phyloP scores from a whole-genome alignment of 2,888 invertebrate genomes.

The Nemapogon koenigi region DNA sequence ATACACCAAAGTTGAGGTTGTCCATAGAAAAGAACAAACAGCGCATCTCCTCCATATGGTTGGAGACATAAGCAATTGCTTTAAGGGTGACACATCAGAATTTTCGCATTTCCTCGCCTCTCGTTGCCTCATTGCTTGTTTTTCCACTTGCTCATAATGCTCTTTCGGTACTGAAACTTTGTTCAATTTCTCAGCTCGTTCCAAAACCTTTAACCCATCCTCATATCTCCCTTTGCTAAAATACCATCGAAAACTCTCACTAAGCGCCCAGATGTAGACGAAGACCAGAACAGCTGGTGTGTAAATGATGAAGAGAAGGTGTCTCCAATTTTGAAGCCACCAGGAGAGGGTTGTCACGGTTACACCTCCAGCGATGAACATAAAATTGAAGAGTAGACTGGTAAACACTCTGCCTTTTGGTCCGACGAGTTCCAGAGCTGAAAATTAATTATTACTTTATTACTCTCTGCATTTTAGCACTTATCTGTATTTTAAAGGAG shows the following conservation, averaged over 20 bases:
- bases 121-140: slow-evolving; percentile 44
- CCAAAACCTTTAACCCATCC: slow-evolving; percentile 68
- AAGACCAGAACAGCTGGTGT: slow-evolving; percentile 45
- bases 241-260: slow-evolving; percentile 52
- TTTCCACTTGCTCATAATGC: slow-evolving; percentile 49
- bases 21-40: slow-evolving; percentile 79
- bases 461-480: too few relatives aligned
- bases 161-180: slow-evolving; percentile 53
- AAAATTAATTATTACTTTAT: too few relatives aligned
- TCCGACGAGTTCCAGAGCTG: slow-evolving; percentile 52
- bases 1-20: slow-evolving; percentile 78
- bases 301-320: slow-evolving; percentile 50
- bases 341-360: slow-evolving; percentile 46
- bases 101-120: slow-evolving; percentile 43
- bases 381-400: slow-evolving; percentile 53
- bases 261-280: slow-evolving; percentile 45
- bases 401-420: slow-evolving; percentile 54
- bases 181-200: slow-evolving; percentile 69
- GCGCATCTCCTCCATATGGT: slow-evolving; percentile 66
- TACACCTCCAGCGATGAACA: slow-evolving; percentile 56
- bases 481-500: too few relatives aligned
- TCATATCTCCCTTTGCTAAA: slow-evolving; percentile 70
- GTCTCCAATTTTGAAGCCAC: slow-evolving; percentile 53
- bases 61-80: slow-evolving; percentile 44
- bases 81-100: slow-evolving; percentile 37